Evolutionary conservation across 1,140 invertebrate genomes (phyloP).

Genomic region (Bombus confusus): DNA sequence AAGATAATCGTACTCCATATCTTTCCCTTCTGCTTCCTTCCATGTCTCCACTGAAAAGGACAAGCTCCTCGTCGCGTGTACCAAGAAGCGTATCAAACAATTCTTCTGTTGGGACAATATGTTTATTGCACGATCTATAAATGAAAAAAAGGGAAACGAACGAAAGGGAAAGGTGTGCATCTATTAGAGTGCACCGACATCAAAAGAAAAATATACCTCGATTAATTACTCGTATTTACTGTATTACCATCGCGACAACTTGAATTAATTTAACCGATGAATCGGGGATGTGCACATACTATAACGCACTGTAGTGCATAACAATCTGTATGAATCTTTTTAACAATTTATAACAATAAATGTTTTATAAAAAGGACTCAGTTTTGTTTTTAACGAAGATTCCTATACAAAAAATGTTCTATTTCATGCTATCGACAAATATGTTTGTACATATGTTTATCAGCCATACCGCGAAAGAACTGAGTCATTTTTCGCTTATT

Average conservation of each 20-base stretch:
- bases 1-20: background rate
- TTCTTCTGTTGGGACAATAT: conserved; percentile 47
- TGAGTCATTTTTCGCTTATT: too few relatives aligned
- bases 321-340: background rate
- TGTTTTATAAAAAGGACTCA: background rate
- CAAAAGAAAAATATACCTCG: conserved; percentile 46
- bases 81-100: background rate
- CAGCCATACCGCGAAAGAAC: too few relatives aligned
- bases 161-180: conserved; percentile 44
- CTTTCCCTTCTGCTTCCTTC: background rate
- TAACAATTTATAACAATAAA: background rate
- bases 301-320: conserved; percentile 25
- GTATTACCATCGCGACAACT: conserved; percentile 40
- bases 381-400: background rate
- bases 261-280: conserved; percentile 33
- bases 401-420: background rate
- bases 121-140: conserved; percentile 59
- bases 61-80: too few relatives aligned
- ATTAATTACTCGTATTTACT: conserved; percentile 28
- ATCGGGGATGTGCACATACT: conserved; percentile 17
- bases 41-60: background rate
- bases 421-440: background rate
- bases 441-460: too few relatives aligned
- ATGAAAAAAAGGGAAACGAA: conserved; percentile 20
- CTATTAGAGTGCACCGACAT: conserved; percentile 40